These are phyloP conservation scores for Spisula solida DNA, from an alignment of 2,888 invertebrate species.

Conservation along the genomic window DNA sequence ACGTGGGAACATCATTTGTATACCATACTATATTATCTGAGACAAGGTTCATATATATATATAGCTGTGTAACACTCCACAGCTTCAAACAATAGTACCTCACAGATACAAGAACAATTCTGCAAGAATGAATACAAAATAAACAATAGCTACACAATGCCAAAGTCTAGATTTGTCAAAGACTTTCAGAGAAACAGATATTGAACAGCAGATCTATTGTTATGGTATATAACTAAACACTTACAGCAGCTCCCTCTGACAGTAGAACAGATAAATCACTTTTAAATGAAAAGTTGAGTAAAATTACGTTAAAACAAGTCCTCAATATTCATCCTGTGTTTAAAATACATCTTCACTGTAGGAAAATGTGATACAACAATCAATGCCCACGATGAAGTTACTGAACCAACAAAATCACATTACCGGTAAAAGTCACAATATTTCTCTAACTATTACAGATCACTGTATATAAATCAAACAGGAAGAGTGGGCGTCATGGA, in stretches of 20 bases:
- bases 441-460: background rate
- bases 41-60: too few species aligned
- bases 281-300: background rate
- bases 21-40: too few species aligned
- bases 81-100: too few species aligned
- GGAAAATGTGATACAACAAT: background rate
- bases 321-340: background rate
- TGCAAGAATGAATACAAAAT: too few species aligned
- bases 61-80: too few species aligned
- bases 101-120: too few species aligned
- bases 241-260: background rate
- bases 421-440: background rate
- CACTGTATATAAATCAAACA: too few species aligned
- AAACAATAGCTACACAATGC: background rate
- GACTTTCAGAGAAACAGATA: background rate
- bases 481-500: too few species aligned
- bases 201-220: background rate
- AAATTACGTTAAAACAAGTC: background rate
- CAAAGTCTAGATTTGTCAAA: background rate
- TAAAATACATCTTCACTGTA: background rate
- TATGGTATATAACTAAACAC: too few species aligned
- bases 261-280: background rate
- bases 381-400: background rate
- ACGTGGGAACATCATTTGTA: background rate
- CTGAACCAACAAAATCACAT: background rate